Base-by-base conservation (phyloP, 2,113 vertebrate genomes). In the Ophthalmolycus amberensis region DNA sequence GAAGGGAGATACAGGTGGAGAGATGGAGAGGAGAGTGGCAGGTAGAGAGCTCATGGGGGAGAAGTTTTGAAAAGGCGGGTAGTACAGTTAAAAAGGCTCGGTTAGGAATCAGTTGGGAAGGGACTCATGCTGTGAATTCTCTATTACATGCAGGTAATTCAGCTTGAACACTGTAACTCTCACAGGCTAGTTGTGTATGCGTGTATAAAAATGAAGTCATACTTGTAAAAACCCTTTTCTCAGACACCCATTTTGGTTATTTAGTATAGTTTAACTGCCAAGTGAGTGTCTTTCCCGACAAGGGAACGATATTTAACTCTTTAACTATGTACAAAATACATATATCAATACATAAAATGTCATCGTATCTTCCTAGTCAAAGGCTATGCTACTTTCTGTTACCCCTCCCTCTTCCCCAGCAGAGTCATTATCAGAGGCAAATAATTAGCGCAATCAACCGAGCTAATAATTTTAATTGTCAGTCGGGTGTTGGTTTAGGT, bases 81-180 rank as follows among this genome's bases (percentile, higher is more conserved):
- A 68, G 71, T 48, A 42, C 3, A 29, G 62, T 65, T 86, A 79
- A 80, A 87, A 86, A 63, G 73, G 60, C 80, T 88, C 63, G 38
- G 77, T 90, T 72, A 87, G 73, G 74, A 83, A 87, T 87, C 79
- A 87, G 20, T 9, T 62, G 59, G 74, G 78, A 68, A 44, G 77
- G 80, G 60, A 67, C 71, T 86, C 91, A 85, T 90, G 90, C 92
- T 88, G 87, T 72, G 85, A 90, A 75, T 81, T 83, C 81, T 90
- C 65, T 56, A 77, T 73, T 78, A 78, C 90, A 91, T 85, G 87
- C 90, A 88, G 68, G 81, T 56, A 81, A 68, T 80, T 77, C 37
- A 75, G 66, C 63, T 85, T 64, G 20, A 58, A 83, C 71, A 76
- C 22, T 67, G 9, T 75, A 68, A 83, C 75, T 71, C 18, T 75